Conservation (phyloP, 2,113 vertebrate genomes). For the Strix uralensis region DNA sequence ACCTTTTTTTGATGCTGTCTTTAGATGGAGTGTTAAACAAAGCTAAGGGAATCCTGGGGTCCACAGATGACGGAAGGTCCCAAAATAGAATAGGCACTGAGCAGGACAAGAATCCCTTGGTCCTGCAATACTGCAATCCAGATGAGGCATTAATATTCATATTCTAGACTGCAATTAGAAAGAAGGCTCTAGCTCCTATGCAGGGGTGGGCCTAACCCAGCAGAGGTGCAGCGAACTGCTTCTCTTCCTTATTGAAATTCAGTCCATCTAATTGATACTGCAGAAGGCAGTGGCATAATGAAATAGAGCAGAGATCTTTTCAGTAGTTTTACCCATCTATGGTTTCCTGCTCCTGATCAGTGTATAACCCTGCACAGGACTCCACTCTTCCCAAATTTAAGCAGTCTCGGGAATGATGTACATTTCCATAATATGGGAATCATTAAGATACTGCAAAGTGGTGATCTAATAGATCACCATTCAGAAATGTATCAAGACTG, state of each 20-base stretch:
- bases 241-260: constrained; percentile 14
- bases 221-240: not conserved
- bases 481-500: not conserved
- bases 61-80: not conserved
- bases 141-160: not conserved
- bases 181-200: not conserved
- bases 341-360: not conserved
- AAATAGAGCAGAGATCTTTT: constrained; percentile 19
- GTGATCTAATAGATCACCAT: not conserved
- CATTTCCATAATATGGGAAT: not conserved
- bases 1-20: not conserved
- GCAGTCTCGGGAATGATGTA: not conserved
- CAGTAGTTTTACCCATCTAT: not conserved
- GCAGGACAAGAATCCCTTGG: not conserved
- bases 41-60: not conserved
- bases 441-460: not conserved
- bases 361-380: not conserved
- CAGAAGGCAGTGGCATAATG: not conserved
- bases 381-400: not conserved
- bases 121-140: rapidly evolving
- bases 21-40: not conserved
- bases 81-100: not conserved
- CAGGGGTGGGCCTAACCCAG: not conserved
- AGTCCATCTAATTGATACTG: not conserved
- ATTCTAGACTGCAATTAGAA: not conserved